Evolutionary conservation across 2,888 invertebrate genomes (phyloP).

Genomic region (Hirtodrosophila alboralis): DNA sequence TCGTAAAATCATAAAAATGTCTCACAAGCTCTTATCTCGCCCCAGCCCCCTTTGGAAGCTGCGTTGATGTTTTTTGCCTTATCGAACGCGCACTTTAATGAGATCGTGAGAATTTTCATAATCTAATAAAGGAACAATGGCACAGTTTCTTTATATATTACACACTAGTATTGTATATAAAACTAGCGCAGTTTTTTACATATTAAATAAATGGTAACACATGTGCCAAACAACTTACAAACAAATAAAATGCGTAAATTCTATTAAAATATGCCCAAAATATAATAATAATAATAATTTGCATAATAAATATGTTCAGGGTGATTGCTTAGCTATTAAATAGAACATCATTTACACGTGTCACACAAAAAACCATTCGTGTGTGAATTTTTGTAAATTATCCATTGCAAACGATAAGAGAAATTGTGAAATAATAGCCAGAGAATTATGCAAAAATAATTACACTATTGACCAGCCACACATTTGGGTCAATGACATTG

Average conservation of each 20-base stretch:
- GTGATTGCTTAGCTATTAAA: constrained; percentile 18
- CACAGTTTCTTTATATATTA: neutral
- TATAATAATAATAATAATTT: constrained; percentile 33
- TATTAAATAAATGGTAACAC: constrained; percentile 31
- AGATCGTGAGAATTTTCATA: constrained; percentile 63
- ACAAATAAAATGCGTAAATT: constrained; percentile 27
- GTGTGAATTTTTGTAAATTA: constrained; percentile 52
- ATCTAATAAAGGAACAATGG: constrained; percentile 5
- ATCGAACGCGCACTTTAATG: constrained; percentile 52
- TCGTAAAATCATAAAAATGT: neutral
- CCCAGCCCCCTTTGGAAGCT: constrained; percentile 53
- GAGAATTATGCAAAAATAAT: constrained; percentile 36
- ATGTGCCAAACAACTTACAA: constrained; percentile 43
- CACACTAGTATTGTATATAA: too few relatives aligned
- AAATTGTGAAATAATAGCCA: constrained; percentile 21
- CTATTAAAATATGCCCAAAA: constrained; percentile 26
- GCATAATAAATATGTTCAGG: constrained; percentile 43
- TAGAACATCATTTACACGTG: constrained; percentile 30
- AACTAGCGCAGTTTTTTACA: neutral
- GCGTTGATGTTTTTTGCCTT: constrained; percentile 37
- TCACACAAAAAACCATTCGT: constrained; percentile 31
- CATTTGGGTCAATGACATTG: constrained; percentile 48
- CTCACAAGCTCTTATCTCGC: constrained; percentile 42
- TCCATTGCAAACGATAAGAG: constrained; percentile 24
- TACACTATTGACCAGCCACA: constrained; percentile 42